phyloP scores from a whole-genome alignment of 2,113 vertebrate genomes.

The Vulpes ferrilata region DNA sequence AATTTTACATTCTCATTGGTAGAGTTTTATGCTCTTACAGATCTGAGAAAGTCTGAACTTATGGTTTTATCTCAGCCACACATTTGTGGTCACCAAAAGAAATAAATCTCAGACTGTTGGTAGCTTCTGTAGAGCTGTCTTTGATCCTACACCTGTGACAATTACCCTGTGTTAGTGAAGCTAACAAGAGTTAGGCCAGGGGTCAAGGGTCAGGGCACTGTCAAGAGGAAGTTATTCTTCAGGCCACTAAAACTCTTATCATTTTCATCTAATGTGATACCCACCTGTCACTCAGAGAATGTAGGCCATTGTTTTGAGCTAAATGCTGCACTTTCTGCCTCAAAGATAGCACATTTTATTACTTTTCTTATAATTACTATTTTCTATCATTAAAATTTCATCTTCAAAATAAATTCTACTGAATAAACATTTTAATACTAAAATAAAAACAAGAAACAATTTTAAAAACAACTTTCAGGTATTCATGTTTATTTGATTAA shows the following conservation, averaged over 20 bases:
- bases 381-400: slow-evolving; percentile 83
- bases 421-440: slow-evolving; percentile 77
- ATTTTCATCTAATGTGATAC: slow-evolving; percentile 96
- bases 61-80: slow-evolving; percentile 86
- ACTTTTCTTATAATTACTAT: slow-evolving; percentile 85
- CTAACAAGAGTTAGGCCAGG: slow-evolving; percentile 94
- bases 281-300: slow-evolving; percentile 95
- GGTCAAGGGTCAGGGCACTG: slow-evolving; percentile 93
- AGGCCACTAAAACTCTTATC: slow-evolving; percentile 94
- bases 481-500: slow-evolving; percentile 49
- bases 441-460: slow-evolving; percentile 76
- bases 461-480: slow-evolving; percentile 73
- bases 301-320: slow-evolving; percentile 86
- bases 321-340: slow-evolving; percentile 85
- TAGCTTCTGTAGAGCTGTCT: slow-evolving; percentile 87
- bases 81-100: slow-evolving; percentile 88
- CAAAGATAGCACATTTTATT: slow-evolving; percentile 81
- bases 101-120: slow-evolving; percentile 86
- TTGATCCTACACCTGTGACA: slow-evolving; percentile 94
- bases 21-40: slow-evolving; percentile 86
- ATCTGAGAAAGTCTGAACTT: slow-evolving; percentile 86
- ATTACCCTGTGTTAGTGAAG: slow-evolving; percentile 92
- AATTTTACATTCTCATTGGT: slow-evolving; percentile 78
- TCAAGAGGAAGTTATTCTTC: slow-evolving; percentile 97
- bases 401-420: slow-evolving; percentile 83